Conservation (phyloP, 2,113 vertebrate genomes). For the Acinonyx jubatus region DNA sequence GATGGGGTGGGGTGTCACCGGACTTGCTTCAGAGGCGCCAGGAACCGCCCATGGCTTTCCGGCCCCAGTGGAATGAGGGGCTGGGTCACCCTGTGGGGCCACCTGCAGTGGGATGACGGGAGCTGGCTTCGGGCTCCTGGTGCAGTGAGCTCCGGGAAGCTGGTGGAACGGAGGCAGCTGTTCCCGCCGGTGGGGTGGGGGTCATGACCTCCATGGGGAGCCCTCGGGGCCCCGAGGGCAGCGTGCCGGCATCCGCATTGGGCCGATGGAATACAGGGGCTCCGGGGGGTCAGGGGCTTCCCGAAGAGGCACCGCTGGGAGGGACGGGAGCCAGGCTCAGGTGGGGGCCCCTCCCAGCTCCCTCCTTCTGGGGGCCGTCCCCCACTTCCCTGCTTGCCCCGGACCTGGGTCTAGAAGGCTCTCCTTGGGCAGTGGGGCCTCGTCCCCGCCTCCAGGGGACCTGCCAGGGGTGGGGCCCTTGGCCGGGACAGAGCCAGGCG, state of each 20-base stretch:
- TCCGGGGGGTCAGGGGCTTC: background rate
- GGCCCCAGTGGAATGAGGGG: accelerated
- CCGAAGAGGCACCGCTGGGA: background rate
- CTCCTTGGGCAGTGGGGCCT: background rate
- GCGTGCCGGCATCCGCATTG: background rate
- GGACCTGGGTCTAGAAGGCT: background rate
- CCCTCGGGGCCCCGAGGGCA: too few species aligned
- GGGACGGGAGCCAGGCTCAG: background rate
- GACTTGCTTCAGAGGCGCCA: background rate
- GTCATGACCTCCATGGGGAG: too few species aligned
- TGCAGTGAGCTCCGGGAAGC: background rate
- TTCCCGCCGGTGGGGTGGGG: background rate
- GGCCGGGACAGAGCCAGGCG: background rate
- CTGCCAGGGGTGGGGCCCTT: background rate
- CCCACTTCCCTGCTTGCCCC: background rate
- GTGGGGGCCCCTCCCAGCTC: background rate
- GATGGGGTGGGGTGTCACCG: background rate
- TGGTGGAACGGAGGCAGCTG: background rate
- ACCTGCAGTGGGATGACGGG: background rate
- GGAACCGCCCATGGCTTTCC: background rate
- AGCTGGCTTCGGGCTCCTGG: background rate
- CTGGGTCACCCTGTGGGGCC: background rate
- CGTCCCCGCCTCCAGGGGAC: background rate
- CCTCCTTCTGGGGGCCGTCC: background rate
- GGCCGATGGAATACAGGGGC: background rate